These are phyloP conservation scores for Parnassius smintheus DNA, from an alignment of 2,888 invertebrate genomes.

Conservation along the genomic window DNA sequence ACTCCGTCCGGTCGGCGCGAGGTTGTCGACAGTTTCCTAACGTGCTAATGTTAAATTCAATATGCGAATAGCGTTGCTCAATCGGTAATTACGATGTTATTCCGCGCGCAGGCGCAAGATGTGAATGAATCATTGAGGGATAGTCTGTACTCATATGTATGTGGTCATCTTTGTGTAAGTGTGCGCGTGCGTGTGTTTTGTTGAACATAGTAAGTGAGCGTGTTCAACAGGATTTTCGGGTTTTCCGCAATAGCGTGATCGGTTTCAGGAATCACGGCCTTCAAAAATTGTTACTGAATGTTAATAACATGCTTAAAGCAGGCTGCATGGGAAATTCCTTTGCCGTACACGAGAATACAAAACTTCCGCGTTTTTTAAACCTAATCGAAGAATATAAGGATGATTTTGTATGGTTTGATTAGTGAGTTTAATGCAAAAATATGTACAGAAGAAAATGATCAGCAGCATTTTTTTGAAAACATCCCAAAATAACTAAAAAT, in stretches of 20 bases:
- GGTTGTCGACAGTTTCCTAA: conserved; percentile 26
- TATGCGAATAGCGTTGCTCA: conserved; percentile 27
- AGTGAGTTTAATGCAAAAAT: too few relatives aligned
- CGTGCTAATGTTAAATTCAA: conserved; percentile 27
- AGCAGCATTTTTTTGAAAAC: too few relatives aligned
- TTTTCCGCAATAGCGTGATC: conserved; percentile 11
- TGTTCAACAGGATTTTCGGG: conserved; percentile 22
- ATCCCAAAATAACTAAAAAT: too few relatives aligned
- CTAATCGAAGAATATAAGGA: too few relatives aligned
- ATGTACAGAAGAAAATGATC: too few relatives aligned
- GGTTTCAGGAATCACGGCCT: conserved; percentile 5
- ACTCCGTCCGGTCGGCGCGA: conserved; percentile 24
- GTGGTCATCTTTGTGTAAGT: conserved; percentile 1
- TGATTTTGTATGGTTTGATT: too few relatives aligned
- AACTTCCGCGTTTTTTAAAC: neutral
- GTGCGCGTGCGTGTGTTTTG: neutral
- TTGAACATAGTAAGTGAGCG: neutral
- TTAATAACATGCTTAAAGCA: conserved; percentile 2
- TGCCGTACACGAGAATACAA: neutral
- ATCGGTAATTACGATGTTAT: conserved; percentile 28
- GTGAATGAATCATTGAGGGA: conserved; percentile 27
- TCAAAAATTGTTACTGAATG: conserved; percentile 12
- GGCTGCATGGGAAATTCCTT: neutral
- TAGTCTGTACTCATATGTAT: conserved; percentile 4
- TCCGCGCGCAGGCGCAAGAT: conserved; percentile 26